Evolutionary conservation across 1,140 invertebrate species (phyloP).

Genomic region (Cydia strobilella): DNA sequence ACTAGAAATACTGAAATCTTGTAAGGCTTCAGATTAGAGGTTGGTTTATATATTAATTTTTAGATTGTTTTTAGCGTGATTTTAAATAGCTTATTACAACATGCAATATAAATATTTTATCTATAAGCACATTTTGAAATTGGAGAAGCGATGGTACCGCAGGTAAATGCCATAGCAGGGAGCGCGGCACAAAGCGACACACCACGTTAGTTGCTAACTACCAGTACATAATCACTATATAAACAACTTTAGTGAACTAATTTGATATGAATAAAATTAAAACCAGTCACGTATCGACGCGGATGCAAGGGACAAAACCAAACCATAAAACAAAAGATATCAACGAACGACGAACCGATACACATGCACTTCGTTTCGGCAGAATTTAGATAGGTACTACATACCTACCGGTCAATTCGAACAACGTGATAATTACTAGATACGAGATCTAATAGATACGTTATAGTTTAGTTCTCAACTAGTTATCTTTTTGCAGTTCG

Average conservation of each 20-base stretch:
- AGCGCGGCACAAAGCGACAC: neutral
- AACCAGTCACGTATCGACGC: no score
- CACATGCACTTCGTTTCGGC: no score
- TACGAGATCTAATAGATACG: no score
- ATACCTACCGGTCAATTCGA: no score
- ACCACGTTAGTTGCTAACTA: neutral
- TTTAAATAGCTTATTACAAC: conserved; percentile 42
- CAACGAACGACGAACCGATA: no score
- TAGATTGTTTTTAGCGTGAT: conserved; percentile 27
- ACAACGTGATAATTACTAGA: no score
- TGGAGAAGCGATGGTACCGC: conserved; percentile 36
- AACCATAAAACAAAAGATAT: no score
- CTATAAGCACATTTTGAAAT: conserved; percentile 36
- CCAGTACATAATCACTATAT: neutral
- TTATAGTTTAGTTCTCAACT: no score
- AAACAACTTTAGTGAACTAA: no score
- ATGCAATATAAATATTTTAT: conserved; percentile 42
- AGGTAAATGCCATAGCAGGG: neutral
- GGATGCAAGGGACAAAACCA: no score
- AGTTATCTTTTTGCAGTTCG: no score
- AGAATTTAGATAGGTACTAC: no score
- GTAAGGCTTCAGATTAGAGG: conserved; percentile 37
- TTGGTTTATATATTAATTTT: conserved; percentile 32
- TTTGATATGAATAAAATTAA: neutral
- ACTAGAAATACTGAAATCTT: conserved; percentile 33